These are phyloP conservation scores for Odiellus spinosus DNA, from an alignment of 2,888 invertebrate species.

Conservation along the genomic window DNA sequence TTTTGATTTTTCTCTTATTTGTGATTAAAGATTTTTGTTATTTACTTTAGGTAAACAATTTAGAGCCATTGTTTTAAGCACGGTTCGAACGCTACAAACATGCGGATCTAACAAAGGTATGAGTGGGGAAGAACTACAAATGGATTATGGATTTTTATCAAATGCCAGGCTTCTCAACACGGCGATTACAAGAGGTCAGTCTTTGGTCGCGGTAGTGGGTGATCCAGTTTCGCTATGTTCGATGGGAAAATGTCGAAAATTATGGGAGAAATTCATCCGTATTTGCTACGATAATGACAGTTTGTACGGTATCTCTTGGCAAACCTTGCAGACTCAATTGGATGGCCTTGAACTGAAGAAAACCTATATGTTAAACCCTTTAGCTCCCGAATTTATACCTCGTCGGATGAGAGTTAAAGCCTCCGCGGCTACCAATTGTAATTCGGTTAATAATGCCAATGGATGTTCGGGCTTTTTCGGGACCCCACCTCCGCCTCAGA, in stretches of 20 bases:
- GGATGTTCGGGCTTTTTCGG: too few species aligned
- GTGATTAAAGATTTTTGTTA: too few species aligned
- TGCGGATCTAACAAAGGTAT: slow-evolving; percentile 30
- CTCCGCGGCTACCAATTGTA: too few species aligned
- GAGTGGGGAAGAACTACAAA: slow-evolving; percentile 38
- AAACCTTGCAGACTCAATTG: slow-evolving; percentile 46
- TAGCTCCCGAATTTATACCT: slow-evolving; percentile 64
- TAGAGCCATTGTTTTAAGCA: slow-evolving; percentile 60
- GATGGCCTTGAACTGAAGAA: slow-evolving; percentile 57
- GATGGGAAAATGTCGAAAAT: slow-evolving; percentile 57
- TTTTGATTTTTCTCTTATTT: too few species aligned
- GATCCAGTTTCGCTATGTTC: slow-evolving; percentile 68
- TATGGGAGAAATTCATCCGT: slow-evolving; percentile 62
- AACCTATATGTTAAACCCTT: slow-evolving; percentile 58
- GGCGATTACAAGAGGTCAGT: slow-evolving; percentile 64
- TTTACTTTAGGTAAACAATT: slow-evolving; percentile 52
- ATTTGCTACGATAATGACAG: slow-evolving; percentile 52
- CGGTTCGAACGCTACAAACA: slow-evolving; percentile 55
- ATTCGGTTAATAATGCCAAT: too few species aligned
- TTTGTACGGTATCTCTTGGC: slow-evolving; percentile 54
- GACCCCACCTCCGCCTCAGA: too few species aligned
- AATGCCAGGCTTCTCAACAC: slow-evolving; percentile 66
- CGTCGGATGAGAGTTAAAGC: slow-evolving; percentile 24
- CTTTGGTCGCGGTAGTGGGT: slow-evolving; percentile 64
- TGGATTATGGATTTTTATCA: slow-evolving; percentile 59